Conservation (phyloP, 2,797 vertebrate genomes). For the Labeo calbasu region DNA sequence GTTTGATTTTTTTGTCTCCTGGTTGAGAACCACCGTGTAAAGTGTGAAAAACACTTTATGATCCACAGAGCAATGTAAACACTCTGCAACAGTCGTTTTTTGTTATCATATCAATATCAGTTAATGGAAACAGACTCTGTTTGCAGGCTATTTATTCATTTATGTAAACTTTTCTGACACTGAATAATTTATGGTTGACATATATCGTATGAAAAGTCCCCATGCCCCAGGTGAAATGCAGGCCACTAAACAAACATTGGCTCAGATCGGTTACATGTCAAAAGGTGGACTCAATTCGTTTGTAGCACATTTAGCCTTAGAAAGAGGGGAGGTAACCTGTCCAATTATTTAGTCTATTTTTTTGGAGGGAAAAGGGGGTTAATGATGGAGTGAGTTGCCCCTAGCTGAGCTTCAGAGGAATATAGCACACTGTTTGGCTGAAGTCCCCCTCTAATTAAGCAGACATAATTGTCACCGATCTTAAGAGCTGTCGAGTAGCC, state of each 20-base stretch:
- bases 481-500: constrained; percentile 26
- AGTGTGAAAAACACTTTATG: background rate
- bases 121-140: background rate
- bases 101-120: background rate
- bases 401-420: constrained; percentile 24
- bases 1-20: background rate
- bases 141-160: constrained; percentile 6
- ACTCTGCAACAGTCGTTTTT: too few species aligned
- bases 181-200: constrained; percentile 54
- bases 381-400: constrained; percentile 39
- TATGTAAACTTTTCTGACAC: constrained; percentile 35
- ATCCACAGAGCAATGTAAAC: background rate
- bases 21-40: background rate
- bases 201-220: constrained; percentile 23
- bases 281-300: constrained; percentile 15
- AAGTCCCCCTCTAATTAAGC: constrained; percentile 56
- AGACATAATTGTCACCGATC: constrained; percentile 53
- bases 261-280: background rate
- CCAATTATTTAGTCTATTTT: constrained; percentile 49
- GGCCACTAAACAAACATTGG: background rate
- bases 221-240: background rate
- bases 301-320: background rate
- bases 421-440: constrained; percentile 21
- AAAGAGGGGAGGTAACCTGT: background rate
- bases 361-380: constrained; percentile 23